Evolutionary conservation across 2,797 vertebrate species (phyloP).

Genomic region (Rallus crepitans): DNA sequence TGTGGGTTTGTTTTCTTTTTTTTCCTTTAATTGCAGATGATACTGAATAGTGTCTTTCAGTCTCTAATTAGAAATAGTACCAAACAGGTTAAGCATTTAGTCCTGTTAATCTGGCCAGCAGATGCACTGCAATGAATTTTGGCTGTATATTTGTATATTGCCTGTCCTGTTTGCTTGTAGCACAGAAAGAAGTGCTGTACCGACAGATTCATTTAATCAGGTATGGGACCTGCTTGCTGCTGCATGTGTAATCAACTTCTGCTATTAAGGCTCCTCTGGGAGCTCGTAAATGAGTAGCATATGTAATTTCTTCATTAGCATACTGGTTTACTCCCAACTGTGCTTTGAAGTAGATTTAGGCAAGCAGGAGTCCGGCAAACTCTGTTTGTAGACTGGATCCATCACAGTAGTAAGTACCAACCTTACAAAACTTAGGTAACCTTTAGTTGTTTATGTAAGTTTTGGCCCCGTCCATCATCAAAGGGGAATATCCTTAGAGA

Average conservation of each 20-base stretch:
- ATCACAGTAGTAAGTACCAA: neutral
- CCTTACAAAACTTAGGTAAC: neutral
- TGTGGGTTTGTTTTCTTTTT: neutral
- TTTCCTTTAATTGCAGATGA: neutral
- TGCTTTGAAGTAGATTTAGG: slow-evolving; percentile 37
- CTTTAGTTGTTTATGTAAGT: neutral
- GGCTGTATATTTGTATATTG: neutral
- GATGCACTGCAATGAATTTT: neutral
- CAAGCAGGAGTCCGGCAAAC: neutral
- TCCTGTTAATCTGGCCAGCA: neutral
- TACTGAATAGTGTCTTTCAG: neutral
- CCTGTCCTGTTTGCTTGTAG: neutral
- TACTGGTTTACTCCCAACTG: neutral
- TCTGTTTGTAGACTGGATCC: neutral
- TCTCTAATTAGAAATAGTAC: neutral
- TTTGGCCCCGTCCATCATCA: neutral
- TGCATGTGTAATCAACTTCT: slow-evolving; percentile 16
- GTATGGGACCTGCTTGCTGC: neutral
- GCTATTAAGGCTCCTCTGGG: slow-evolving; percentile 24
- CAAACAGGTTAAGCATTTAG: neutral
- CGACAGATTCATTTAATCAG: neutral
- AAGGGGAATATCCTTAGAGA: neutral
- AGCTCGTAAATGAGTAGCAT: slow-evolving; percentile 39
- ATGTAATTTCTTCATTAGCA: slow-evolving; percentile 44
- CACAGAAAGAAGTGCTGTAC: neutral